These are phyloP conservation scores for Ips typographus DNA, from an alignment of 1,140 invertebrate species.

Conservation along the genomic window DNA sequence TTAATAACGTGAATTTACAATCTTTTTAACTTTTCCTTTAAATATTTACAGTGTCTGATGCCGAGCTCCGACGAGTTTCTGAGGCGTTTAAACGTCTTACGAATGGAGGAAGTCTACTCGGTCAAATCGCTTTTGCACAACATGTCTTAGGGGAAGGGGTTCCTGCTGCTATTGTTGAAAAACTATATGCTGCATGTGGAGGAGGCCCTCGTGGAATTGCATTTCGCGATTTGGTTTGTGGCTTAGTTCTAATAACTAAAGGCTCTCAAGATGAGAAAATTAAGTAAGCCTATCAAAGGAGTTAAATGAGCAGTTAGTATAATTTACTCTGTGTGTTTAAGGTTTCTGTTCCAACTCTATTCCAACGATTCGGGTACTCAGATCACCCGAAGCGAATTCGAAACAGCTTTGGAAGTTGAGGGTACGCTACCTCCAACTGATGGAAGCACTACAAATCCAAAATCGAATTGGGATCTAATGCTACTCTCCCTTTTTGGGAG, in stretches of 20 bases:
- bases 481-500: conserved; percentile 57
- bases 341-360: conserved; percentile 85
- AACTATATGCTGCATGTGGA: conserved; percentile 79
- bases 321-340: conserved; percentile 38
- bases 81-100: conserved; percentile 84
- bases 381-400: conserved; percentile 75
- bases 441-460: conserved; percentile 36
- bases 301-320: not conserved
- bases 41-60: conserved; percentile 69
- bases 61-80: conserved; percentile 75
- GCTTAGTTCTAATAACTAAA: conserved; percentile 79
- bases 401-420: conserved; percentile 65
- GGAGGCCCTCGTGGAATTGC: conserved; percentile 77
- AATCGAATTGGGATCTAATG: conserved; percentile 51
- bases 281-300: conserved; percentile 61
- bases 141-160: conserved; percentile 85
- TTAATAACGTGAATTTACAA: not conserved
- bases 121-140: conserved; percentile 71
- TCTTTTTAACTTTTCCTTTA: not conserved
- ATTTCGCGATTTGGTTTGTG: conserved; percentile 80
- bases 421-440: conserved; percentile 47
- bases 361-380: conserved; percentile 76
- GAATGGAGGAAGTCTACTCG: conserved; percentile 67
- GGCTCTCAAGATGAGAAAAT: conserved; percentile 83
- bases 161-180: conserved; percentile 73